Conservation (phyloP, 1,140 invertebrate genomes). For the Pogonus chalceus region DNA sequence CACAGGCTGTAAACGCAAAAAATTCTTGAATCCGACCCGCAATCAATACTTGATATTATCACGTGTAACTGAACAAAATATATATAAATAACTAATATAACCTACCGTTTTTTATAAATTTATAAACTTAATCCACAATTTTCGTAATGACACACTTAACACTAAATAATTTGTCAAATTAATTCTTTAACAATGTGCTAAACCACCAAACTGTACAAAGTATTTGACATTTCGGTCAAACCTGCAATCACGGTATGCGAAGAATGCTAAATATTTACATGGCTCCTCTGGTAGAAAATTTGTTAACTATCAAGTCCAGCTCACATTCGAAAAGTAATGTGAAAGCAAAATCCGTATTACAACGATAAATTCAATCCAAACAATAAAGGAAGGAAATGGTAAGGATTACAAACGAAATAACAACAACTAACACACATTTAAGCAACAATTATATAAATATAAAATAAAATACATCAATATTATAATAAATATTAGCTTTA, state of each 20-base stretch:
- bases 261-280: slow-evolving; percentile 37
- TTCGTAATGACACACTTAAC: neutral
- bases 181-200: neutral
- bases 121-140: neutral
- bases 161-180: neutral
- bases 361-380: too few species aligned
- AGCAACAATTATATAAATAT: too few species aligned
- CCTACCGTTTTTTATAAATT: neutral
- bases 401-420: too few species aligned
- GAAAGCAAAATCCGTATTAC: too few species aligned
- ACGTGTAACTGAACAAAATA: neutral
- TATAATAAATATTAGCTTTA: too few species aligned
- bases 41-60: slow-evolving; percentile 4
- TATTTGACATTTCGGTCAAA: slow-evolving; percentile 40
- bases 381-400: too few species aligned
- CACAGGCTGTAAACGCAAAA: neutral
- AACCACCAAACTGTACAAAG: slow-evolving; percentile 30
- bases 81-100: neutral
- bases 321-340: too few species aligned
- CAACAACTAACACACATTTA: too few species aligned
- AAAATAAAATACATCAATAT: too few species aligned
- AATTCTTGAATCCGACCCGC: neutral
- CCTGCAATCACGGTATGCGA: slow-evolving; percentile 33
- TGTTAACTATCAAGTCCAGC: slow-evolving; percentile 19
- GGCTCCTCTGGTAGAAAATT: slow-evolving; percentile 30